A percentile compares a stretch with the other conserved stretches of the same genome.
Conservation (phyloP, 2,888 invertebrate genomes). For the Amblyteles armatorius region DNA sequence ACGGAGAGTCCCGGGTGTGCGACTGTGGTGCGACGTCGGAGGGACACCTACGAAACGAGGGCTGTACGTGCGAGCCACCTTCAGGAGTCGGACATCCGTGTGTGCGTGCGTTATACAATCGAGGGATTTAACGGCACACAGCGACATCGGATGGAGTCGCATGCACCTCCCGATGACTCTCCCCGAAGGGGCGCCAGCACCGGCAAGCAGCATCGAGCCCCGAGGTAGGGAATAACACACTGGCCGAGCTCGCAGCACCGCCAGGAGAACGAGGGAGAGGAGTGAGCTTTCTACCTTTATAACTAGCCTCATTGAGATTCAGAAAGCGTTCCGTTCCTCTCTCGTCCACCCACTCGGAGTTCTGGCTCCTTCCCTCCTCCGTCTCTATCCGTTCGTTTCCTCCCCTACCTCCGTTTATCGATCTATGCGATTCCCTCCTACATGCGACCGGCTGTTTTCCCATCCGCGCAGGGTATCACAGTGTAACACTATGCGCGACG, state of each 20-base stretch:
- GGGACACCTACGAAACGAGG: background rate
- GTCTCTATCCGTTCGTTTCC: background rate
- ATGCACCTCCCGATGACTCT: slow-evolving; percentile 20
- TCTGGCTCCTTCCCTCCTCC: background rate
- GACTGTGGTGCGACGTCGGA: background rate
- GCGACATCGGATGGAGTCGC: slow-evolving; percentile 7
- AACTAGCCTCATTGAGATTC: slow-evolving; percentile 70
- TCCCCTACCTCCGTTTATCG: slow-evolving; percentile 4
- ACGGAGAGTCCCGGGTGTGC: slow-evolving; percentile 11
- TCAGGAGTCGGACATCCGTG: slow-evolving; percentile 39
- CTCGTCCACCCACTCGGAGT: slow-evolving; percentile 34
- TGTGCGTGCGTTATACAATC: slow-evolving; percentile 43
- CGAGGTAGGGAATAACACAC: slow-evolving; percentile 17
- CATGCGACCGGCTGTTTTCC: background rate
- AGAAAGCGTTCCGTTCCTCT: slow-evolving; percentile 59
- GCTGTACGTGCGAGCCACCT: slow-evolving; percentile 12
- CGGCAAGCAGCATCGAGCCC: slow-evolving; percentile 2
- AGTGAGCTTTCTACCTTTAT: slow-evolving; percentile 58
- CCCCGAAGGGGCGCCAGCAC: background rate
- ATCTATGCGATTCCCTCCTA: slow-evolving; percentile 10
- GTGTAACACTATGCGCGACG: background rate
- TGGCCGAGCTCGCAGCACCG: background rate
- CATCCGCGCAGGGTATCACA: slow-evolving; percentile 9
- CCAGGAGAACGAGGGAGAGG: background rate
- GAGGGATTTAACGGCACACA: slow-evolving; percentile 33